Evolutionary conservation across 1,140 invertebrate genomes (phyloP), one percentile per base, ranked within the genome.

Genomic region (Bombus impatiens): DNA sequence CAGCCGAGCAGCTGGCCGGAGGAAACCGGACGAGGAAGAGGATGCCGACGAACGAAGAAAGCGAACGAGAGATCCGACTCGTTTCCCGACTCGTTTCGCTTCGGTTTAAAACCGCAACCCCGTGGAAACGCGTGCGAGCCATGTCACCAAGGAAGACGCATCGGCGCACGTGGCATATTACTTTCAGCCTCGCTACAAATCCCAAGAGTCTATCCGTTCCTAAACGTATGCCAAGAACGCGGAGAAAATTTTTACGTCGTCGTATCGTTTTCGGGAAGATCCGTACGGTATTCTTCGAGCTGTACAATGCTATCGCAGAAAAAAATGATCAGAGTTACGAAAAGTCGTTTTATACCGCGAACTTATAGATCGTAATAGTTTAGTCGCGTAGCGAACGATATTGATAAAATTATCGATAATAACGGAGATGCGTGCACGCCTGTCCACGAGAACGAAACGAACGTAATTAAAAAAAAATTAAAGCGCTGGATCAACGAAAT

Each of bases 81-180:
- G 87, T 74, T 80, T 68, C 79, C 70, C n/a, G 32, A 77, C 57
- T 80, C 15, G 87, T 74, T 80, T 68, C 79, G 81, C 67, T 71
- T 85, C 71, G 84, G 85, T 79, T 82, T 80, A 67, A 62, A 67
- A 62, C 59, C 76, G 47, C 76, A 85, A 81, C 79, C 44, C 42
- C 22, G 42, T 78, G 32, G 74, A 68, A 83, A 74, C 80, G 88
- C 57, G 76, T 44, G 68, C 67, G 10, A n/a, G 22, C 6, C 10
- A 8, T 2, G 47, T 47, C 75, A 40, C 35, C 32, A 0, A 35
- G 44, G 78, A 65, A 84, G 15, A 70, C 62, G 32, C 8, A 15
- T 28, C 10, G 57, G 57, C 85, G 88, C 88, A 90, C 86, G 87
- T 90, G 88, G 76, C 87, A 78, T 78, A 83, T 87, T 89, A 89